These are phyloP conservation scores for Parnassius apollo DNA, from an alignment of 2,888 invertebrate species.

Conservation along the genomic window DNA sequence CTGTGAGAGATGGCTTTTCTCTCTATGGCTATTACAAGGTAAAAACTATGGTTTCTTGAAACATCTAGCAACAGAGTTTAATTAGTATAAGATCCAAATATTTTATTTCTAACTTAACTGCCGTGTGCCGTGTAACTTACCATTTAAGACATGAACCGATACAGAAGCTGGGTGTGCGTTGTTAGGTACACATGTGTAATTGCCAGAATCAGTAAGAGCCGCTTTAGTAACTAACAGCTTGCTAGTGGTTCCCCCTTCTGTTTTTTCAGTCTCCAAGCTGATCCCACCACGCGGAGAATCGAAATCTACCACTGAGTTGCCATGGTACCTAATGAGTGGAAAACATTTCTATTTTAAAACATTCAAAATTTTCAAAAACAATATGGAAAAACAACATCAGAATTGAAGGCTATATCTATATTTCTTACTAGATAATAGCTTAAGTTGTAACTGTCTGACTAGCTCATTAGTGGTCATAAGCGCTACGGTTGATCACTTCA, in stretches of 20 bases:
- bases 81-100: too few species aligned
- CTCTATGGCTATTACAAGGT: too few species aligned
- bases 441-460: too few species aligned
- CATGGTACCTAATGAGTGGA: conserved; percentile 85
- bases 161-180: conserved; percentile 91
- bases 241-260: conserved; percentile 92
- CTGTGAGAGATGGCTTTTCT: too few species aligned
- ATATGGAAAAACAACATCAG: too few species aligned
- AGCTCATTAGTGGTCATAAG: too few species aligned
- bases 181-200: conserved; percentile 94
- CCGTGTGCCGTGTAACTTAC: conserved; percentile 67
- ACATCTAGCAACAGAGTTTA: too few species aligned
- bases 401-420: too few species aligned
- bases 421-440: too few species aligned
- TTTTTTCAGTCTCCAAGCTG: conserved; percentile 94
- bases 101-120: too few species aligned
- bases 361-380: neutral
- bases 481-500: too few species aligned
- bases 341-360: neutral
- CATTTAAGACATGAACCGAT: conserved; percentile 92
- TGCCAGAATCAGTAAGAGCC: conserved; percentile 91
- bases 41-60: too few species aligned
- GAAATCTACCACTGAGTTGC: conserved; percentile 89
- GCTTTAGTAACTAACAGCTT: conserved; percentile 92
- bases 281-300: conserved; percentile 93